Percentiles rank a stretch among this genome's conserved stretches.
Conservation (phyloP, 2,888 invertebrate species). For the Coleophora deauratella region DNA sequence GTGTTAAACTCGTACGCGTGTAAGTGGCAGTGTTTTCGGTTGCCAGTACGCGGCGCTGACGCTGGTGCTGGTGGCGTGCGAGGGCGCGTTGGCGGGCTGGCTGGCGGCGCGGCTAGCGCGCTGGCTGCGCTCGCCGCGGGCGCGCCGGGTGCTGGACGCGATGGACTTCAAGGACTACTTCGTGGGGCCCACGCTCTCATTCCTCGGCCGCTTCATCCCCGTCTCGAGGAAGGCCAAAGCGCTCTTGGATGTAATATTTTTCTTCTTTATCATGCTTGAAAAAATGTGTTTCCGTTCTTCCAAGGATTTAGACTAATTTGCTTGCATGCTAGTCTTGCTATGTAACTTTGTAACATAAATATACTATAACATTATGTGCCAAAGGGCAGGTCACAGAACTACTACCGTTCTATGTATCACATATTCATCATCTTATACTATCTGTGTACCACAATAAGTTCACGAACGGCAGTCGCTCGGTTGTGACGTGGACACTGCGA, state of each 20-base stretch:
- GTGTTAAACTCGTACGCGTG: background rate
- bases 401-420: too few relatives aligned
- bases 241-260: background rate
- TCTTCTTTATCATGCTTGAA: too few relatives aligned
- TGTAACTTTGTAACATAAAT: too few relatives aligned
- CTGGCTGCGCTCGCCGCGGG: conserved; percentile 24
- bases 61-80: conserved; percentile 18
- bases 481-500: too few relatives aligned
- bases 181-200: background rate
- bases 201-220: background rate
- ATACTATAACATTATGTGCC: too few relatives aligned
- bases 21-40: background rate
- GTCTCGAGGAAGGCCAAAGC: background rate
- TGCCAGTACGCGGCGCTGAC: conserved; percentile 28
- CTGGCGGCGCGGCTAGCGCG: conserved; percentile 23
- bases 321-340: too few relatives aligned
- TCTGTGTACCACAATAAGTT: too few relatives aligned
- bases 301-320: too few relatives aligned
- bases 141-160: conserved; percentile 18
- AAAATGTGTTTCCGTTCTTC: too few relatives aligned
- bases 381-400: too few relatives aligned
- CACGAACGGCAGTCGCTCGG: too few relatives aligned
- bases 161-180: conserved; percentile 11
- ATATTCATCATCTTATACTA: too few relatives aligned
- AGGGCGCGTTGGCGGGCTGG: conserved; percentile 28